phyloP scores from a whole-genome alignment of 35 echinoderm and acorn worm genomes.

The Eucidaris tribuloides region DNA sequence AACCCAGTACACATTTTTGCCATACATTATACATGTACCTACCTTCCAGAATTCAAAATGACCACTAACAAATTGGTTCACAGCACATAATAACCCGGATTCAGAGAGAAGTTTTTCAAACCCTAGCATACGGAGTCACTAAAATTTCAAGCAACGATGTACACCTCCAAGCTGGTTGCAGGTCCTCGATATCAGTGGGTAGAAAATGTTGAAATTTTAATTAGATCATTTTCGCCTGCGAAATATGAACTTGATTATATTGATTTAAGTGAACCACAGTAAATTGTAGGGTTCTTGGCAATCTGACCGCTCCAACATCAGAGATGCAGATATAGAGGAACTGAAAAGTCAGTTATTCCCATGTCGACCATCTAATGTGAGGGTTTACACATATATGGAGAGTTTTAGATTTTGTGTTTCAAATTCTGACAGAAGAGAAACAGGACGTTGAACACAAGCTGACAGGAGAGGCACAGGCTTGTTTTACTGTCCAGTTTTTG shows the following conservation, averaged over 20 bases:
- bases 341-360: neutral
- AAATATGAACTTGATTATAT: neutral
- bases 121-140: neutral
- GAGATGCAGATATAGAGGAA: neutral
- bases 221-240: neutral
- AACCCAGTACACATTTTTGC: constrained; percentile 8
- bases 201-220: neutral
- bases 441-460: too few species aligned
- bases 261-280: neutral
- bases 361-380: neutral
- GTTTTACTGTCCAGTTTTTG: too few species aligned
- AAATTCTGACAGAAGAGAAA: too few species aligned
- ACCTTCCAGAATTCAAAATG: neutral
- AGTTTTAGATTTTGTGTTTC: too few species aligned
- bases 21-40: constrained; percentile 25
- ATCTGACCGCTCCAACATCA: neutral
- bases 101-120: neutral
- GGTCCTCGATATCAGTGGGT: neutral
- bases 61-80: neutral
- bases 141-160: neutral
- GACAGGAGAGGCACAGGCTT: too few species aligned
- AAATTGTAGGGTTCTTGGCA: too few species aligned
- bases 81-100: constrained; percentile 14
- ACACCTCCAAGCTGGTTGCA: neutral
- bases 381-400: too few species aligned